These are phyloP conservation scores for Drosophila flavopinicola DNA, from an alignment of 2,888 invertebrate species.

Conservation along the genomic window DNA sequence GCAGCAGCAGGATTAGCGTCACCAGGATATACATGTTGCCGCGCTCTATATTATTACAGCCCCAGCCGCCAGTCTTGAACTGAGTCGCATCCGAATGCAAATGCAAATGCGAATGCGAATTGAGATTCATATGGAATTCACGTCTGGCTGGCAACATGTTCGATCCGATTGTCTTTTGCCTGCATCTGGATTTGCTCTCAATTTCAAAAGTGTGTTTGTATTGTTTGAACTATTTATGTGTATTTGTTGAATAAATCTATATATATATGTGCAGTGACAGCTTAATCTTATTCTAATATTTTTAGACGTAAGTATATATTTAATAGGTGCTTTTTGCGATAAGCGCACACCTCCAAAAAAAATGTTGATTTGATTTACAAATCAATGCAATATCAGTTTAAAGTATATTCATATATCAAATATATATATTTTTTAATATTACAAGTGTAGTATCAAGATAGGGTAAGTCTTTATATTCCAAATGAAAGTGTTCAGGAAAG, in stretches of 20 bases:
- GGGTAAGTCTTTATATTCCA: no score
- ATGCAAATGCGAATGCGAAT: background rate
- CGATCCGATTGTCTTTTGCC: background rate
- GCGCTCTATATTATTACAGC: conserved; percentile 70
- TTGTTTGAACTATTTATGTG: background rate
- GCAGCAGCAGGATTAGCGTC: conserved; percentile 32
- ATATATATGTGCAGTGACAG: conserved; percentile 7
- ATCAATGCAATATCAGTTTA: no score
- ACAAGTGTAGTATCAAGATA: no score
- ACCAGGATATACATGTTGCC: conserved; percentile 48
- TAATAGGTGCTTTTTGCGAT: no score
- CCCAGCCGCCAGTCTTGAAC: conserved; percentile 40
- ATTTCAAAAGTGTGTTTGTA: background rate
- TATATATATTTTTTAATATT: no score
- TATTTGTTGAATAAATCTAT: no score
- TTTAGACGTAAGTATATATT: background rate
- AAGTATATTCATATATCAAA: background rate
- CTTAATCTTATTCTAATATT: conserved; percentile 11
- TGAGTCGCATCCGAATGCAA: conserved; percentile 28
- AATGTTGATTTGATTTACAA: no score
- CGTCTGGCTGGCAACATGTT: conserved; percentile 5
- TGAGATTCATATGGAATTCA: background rate
- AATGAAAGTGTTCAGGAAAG: no score
- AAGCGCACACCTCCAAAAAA: no score
- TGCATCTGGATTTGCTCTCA: background rate